Percentiles rank a stretch among this genome's conserved stretches.
Evolutionary conservation across 2,888 invertebrate genomes (phyloP).

Genomic region (Hirtodrosophila duncani): DNA sequence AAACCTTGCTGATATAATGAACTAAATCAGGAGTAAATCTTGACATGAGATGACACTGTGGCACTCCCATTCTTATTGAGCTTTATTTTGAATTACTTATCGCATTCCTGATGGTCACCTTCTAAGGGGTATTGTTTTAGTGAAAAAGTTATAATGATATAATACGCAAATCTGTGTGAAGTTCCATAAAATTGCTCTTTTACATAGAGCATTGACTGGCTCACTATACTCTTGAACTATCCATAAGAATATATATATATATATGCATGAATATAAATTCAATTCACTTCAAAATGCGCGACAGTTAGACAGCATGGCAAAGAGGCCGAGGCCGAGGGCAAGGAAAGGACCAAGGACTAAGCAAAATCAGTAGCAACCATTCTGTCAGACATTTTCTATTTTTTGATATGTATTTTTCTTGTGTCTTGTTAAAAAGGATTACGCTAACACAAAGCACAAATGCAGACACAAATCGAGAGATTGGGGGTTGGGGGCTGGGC

Average conservation of each 20-base stretch:
- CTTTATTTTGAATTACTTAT: no score
- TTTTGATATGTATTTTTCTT: conserved; percentile 61
- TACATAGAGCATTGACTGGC: conserved; percentile 31
- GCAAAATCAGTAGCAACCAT: conserved; percentile 32
- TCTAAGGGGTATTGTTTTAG: no score
- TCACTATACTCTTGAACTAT: no score
- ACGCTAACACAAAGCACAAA: conserved; percentile 61
- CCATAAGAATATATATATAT: conserved; percentile 12
- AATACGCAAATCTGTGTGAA: no score
- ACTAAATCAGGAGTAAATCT: no score
- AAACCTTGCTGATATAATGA: no score
- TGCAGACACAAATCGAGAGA: conserved; percentile 27
- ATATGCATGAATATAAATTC: conserved; percentile 57
- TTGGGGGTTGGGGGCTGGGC: conserved; percentile 3
- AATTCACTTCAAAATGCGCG: conserved; percentile 62
- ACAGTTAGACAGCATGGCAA: conserved; percentile 47
- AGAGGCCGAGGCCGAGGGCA: conserved; percentile 9
- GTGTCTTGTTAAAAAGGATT: conserved; percentile 67
- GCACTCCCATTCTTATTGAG: no score
- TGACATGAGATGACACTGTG: no score
- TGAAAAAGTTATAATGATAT: no score
- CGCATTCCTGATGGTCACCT: no score
- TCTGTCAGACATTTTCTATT: conserved; percentile 68
- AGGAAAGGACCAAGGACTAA: not conserved
- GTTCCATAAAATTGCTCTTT: no score